Evolutionary conservation across 2,888 invertebrate genomes (phyloP), one percentile per base, ranked within the genome.

Genomic region (Amiota mariae): DNA sequence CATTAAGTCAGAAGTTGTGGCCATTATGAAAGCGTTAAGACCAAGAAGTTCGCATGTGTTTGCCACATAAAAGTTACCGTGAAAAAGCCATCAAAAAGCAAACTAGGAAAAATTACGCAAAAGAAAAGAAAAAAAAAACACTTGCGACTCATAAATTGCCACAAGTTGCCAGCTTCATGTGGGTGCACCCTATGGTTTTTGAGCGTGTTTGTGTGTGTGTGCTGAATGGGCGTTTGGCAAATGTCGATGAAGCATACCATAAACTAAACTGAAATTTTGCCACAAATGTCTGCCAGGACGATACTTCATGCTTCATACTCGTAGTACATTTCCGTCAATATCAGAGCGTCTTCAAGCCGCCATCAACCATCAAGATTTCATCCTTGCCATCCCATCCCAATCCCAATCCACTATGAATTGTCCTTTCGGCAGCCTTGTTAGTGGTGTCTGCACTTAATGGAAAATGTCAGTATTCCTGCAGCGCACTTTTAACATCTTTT

Each of bases 401-500:
- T 18, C 20, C 24, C 24, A 20, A 12, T n/a, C 24, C 24, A 20
- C 24, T n/a, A 12, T 9, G 11, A 10, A 20, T 59, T 59, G 47
- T 66, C 20, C 48, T 54, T 54, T 68, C 67, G 8, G 51, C 67
- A 13, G 12, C 67, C 15, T 20, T 81, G 82, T 36, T 36, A 36
- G 36, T 36, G 36, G 36, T 36, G 36, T 86, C 84, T 87, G 84
- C 82, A 80, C 81, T 83, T 87, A 87, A 87, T 87, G 85, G 87
- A 85, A 86, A 80, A 86, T 83, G 87, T 85, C 84, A 86, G 85
- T 84, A 83, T 78, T 81, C 79, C 81, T 80, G 79, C 74, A 80
- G 81, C 82, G 51, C 47, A 46, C 18, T 56, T 79, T 51, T 54
- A 54, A 68, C 51, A 36, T 68, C 13, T 54, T 54, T 49, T 49